Percentiles rank a stretch among this genome's conserved stretches.
phyloP scores from a whole-genome alignment of 2,113 vertebrate genomes.

The Calcarius ornatus region DNA sequence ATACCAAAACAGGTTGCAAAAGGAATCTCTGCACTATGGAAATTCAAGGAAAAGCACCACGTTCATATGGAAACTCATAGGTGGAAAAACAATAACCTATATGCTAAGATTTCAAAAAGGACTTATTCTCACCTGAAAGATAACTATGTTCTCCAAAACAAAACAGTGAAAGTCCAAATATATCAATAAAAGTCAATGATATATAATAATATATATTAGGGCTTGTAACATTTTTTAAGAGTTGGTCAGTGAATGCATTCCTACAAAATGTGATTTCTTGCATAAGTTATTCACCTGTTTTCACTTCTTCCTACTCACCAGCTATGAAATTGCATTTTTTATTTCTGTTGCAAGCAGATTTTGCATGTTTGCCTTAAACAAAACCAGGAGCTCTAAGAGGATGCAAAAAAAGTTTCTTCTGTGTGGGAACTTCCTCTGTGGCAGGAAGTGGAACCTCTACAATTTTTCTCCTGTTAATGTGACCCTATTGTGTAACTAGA shows the following conservation, averaged over 20 bases:
- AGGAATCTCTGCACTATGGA: not conserved
- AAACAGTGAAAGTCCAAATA: not conserved
- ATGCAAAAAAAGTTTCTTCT: not conserved
- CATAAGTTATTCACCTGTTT: not conserved
- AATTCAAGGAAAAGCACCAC: not conserved
- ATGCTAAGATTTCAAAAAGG: not conserved
- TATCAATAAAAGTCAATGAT: not conserved
- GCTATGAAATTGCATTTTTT: not conserved
- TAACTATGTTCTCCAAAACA: not conserved
- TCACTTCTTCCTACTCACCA: not conserved
- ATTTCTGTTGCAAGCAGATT: not conserved
- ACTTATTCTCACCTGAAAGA: not conserved
- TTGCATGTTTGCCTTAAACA: not conserved
- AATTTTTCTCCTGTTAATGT: not conserved
- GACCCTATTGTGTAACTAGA: conserved; percentile 19
- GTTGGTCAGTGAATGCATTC: not conserved
- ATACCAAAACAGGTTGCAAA: not conserved
- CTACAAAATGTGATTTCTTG: not conserved
- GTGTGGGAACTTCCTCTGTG: conserved; percentile 1
- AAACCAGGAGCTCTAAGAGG: not conserved
- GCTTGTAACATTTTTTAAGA: not conserved
- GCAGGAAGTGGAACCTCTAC: conserved; percentile 26
- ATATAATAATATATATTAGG: not conserved
- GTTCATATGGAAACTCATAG: not conserved
- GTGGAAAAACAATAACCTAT: not conserved